Evolutionary conservation across 2,113 vertebrate genomes (phyloP), one percentile per base, ranked within the genome.

Genomic region (Seriola rivoliana): DNA sequence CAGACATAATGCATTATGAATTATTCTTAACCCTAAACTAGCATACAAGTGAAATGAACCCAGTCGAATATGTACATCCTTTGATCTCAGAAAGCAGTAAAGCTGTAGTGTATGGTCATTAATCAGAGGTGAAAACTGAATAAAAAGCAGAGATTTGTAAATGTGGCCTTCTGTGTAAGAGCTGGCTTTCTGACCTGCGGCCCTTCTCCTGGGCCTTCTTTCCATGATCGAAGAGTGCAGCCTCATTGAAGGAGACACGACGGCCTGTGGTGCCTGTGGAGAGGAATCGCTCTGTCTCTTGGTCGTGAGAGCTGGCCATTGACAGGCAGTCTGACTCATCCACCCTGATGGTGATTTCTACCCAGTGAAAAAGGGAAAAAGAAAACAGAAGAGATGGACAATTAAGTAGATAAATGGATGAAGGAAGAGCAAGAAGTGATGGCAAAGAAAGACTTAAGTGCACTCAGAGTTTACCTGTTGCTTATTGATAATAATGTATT

Each of bases 171-270:
- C 4, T 69, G 68, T 63, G 32, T 21, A 1, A 44, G 62, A 62
- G 74, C 12, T 46, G 64, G 16, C 74, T 90, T 32, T 25, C 90
- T 93, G 86, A 99, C 98, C 98, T 96, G 89, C 98, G 95, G 71
- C 98, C 98, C 91, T 98, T 98, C 92, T 99, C 98, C 89, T 97
- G 97, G 1, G 96, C 87, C 89, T 97, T 98, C 92, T 96, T 97
- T 95, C 97, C 77, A 71, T 99, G 97, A 67, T 98, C 97, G 0
- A 97, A 99, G 73, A 99, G 96, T 0, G 98, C 96, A 0, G 98
- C 98, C 94, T 99, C 98, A 0, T 99, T 99, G 95, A 99, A 99
- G 88, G 98, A 99, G 83, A 99, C 98, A 0, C 98, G 95, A 1
- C 98, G 96, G 16, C 97, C 97, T 0, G 94, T 97, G 90, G 96